phyloP scores from a whole-genome alignment of 2,797 vertebrate species.

The Sebastiscus albofasciatus region DNA sequence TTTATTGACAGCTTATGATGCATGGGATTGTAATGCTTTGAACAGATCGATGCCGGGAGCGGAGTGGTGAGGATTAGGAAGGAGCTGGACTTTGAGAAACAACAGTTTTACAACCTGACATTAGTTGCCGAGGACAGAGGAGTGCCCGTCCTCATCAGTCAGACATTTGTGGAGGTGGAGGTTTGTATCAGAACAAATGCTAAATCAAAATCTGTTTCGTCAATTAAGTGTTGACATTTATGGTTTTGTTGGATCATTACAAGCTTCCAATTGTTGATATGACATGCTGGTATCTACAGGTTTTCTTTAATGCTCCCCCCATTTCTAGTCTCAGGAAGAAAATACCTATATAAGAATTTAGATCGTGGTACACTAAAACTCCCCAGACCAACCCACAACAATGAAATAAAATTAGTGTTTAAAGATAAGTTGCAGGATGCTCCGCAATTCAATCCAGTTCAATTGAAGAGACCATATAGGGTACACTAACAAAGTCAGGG shows the following conservation, averaged over 20 bases:
- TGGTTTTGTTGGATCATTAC: background rate
- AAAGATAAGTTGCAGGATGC: background rate
- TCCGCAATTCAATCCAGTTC: background rate
- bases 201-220: slow-evolving; percentile 11
- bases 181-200: slow-evolving; percentile 39
- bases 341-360: background rate
- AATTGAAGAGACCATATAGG: background rate
- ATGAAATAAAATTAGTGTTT: background rate
- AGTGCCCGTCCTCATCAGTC: slow-evolving; percentile 85
- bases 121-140: slow-evolving; percentile 92
- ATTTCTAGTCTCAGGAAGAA: background rate
- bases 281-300: background rate
- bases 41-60: slow-evolving; percentile 87
- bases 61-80: slow-evolving; percentile 89
- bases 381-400: background rate
- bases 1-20: slow-evolving; percentile 24
- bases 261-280: background rate
- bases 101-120: slow-evolving; percentile 92
- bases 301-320: background rate
- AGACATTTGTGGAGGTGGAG: slow-evolving; percentile 92
- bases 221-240: background rate
- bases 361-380: background rate
- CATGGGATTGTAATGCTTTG: slow-evolving; percentile 25
- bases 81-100: slow-evolving; percentile 94
- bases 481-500: background rate